A percentile compares a stretch with the other conserved stretches of the same genome.
Conservation (phyloP, 2,888 invertebrate genomes). For the Lasius platythorax region DNA sequence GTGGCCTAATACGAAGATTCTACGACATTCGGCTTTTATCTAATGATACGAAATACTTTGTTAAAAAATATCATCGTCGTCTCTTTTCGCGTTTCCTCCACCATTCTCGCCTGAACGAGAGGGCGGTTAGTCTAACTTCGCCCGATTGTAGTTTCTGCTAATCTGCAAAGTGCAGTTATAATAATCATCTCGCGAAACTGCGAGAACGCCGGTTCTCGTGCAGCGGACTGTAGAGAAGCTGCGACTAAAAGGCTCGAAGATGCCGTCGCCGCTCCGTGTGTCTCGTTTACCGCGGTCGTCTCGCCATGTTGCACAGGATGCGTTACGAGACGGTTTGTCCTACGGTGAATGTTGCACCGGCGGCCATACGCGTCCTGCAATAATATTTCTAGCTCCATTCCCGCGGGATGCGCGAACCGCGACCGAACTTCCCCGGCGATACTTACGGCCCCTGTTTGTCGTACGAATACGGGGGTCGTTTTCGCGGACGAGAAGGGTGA, state of each 20-base stretch:
- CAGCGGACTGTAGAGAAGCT: background rate
- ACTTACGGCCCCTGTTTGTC: background rate
- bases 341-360: constrained; percentile 19
- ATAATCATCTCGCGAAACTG: constrained; percentile 53
- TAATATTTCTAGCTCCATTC: constrained; percentile 70
- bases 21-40: background rate
- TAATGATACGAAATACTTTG: background rate
- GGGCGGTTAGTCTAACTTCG: background rate
- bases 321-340: constrained; percentile 31
- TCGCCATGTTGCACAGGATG: constrained; percentile 17
- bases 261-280: background rate
- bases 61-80: constrained; percentile 1
- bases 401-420: constrained; percentile 38
- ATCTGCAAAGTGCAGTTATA: constrained; percentile 55
- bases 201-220: background rate
- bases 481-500: background rate
- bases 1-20: background rate
- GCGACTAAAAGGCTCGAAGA: background rate
- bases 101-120: background rate
- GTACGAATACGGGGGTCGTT: background rate
- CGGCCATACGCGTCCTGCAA: constrained; percentile 40
- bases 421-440: background rate
- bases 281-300: constrained; percentile 19
- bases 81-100: background rate
- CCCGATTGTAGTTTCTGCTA: constrained; percentile 16